Evolutionary conservation across 2,113 vertebrate species (phyloP).

Genomic region (Pseudorhombus dupliciocellatus): DNA sequence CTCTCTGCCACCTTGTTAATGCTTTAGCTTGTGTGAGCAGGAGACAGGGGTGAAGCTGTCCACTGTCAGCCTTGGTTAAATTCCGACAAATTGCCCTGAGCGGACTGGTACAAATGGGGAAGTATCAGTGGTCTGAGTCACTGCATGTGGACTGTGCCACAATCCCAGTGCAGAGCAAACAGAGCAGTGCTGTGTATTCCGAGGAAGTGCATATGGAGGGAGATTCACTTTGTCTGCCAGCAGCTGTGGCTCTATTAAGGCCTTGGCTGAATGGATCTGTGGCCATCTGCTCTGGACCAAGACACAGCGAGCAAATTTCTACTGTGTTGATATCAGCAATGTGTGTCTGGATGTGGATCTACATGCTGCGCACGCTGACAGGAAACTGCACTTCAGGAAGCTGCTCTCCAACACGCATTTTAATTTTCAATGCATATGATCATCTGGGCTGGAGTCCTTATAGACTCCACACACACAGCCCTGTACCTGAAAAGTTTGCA

Average conservation of each 20-base stretch:
- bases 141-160: constrained; percentile 39
- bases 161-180: constrained; percentile 48
- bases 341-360: constrained; percentile 48
- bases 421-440: neutral
- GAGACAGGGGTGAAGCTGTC: constrained; percentile 6
- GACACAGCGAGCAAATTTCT: constrained; percentile 52
- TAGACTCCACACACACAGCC: neutral
- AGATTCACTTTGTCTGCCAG: constrained; percentile 79
- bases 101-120: neutral
- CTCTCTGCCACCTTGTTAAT: constrained; percentile 21
- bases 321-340: constrained; percentile 49
- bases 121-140: constrained; percentile 41
- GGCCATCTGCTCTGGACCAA: constrained; percentile 77
- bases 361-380: constrained; percentile 29
- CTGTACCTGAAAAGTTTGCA: no score
- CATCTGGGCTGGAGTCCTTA: neutral
- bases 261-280: constrained; percentile 64
- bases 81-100: constrained; percentile 43
- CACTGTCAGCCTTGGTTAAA: constrained; percentile 25
- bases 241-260: constrained; percentile 80
- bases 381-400: neutral
- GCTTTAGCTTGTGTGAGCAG: neutral
- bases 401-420: neutral
- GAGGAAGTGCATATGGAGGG: constrained; percentile 75
- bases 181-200: constrained; percentile 54